Evolutionary conservation across 1,140 invertebrate species (phyloP), one percentile per base, ranked within the genome.

Genomic region (Cyphomyrmex costatus): DNA sequence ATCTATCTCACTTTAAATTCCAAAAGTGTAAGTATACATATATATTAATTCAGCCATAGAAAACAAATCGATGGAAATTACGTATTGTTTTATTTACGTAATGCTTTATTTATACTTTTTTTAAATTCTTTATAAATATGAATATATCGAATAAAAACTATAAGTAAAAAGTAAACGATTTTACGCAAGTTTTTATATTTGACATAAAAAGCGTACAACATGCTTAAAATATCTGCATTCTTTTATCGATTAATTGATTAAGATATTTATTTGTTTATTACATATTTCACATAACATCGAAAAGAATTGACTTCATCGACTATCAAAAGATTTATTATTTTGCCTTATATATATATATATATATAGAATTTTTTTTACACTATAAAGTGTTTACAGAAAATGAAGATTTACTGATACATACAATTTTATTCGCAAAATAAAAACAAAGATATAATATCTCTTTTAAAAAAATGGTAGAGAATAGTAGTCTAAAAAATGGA

Each of bases 231-330:
- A 42, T 42, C 8, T 42, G 10, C 10, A 78, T 30, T 66, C 10
- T 21, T 49, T 12, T 33, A 79, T 51, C n/a, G 27, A 79, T 66
- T 66, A 66, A 79, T 51, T n/a, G n/a, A n/a, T n/a, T n/a, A n/a
- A 42, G 36, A 42, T 42, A 30, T 30, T n/a, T n/a, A n/a, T n/a
- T n/a, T n/a, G 46, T 49, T 63, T 49, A n/a, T 77, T 49, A 51
- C 14, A 21, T 51, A 24, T n/a, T 46, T 77, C 19, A 3, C 46
- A 33, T n/a, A n/a, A 46, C 12, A 61, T 42, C 2, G 33, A 53
- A 36, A 61, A 78, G n/a, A 30, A 33, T 16, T 60, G 63, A 63
- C 19, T 51, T 78, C 6, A 61, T 42, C 4, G 0, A 49, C 6
- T n/a, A 14, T 7, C 12, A 21, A 56, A 73, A 73, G 4, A 53